phyloP scores from a whole-genome alignment of 2,888 invertebrate genomes.

The Prosopocoilus inquinatus region DNA sequence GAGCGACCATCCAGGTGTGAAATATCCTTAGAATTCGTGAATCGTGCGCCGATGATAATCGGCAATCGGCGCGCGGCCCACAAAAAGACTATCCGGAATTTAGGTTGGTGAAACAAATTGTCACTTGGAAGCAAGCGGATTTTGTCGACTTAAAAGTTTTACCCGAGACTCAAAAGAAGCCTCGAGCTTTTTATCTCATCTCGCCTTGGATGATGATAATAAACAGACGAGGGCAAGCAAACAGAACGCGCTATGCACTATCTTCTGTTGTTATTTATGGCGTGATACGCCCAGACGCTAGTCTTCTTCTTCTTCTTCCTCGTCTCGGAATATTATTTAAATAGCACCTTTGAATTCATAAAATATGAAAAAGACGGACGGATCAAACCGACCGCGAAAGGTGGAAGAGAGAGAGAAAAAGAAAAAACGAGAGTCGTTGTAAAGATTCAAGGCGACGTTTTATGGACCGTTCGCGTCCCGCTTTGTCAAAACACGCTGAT shows the following conservation, averaged over 20 bases:
- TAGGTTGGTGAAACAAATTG: not conserved
- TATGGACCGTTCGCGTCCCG: slow-evolving; percentile 15
- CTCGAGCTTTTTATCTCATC: too few relatives aligned
- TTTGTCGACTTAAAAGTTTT: too few relatives aligned
- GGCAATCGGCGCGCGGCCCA: not conserved
- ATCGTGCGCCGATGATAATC: slow-evolving; percentile 3
- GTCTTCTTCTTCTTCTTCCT: too few relatives aligned
- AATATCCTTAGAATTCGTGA: slow-evolving; percentile 16
- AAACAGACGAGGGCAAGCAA: slow-evolving; percentile 9
- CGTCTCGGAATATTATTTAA: slow-evolving; percentile 10
- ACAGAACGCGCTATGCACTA: not conserved
- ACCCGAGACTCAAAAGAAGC: too few relatives aligned
- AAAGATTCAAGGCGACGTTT: not conserved
- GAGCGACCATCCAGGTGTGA: slow-evolving; percentile 16
- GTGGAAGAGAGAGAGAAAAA: too few relatives aligned
- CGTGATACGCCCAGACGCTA: slow-evolving; percentile 10
- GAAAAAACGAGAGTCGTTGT: slow-evolving; percentile 3
- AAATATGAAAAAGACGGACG: not conserved
- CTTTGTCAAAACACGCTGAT: slow-evolving; percentile 17
- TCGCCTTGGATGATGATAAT: too few relatives aligned
- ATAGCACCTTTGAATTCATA: slow-evolving; percentile 1
- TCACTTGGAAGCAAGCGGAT: too few relatives aligned
- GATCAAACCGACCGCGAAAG: not conserved
- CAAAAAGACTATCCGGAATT: not conserved
- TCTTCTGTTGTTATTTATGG: slow-evolving; percentile 7